phyloP scores from a whole-genome alignment of 2,113 vertebrate genomes.

The Plestiodon gilberti region DNA sequence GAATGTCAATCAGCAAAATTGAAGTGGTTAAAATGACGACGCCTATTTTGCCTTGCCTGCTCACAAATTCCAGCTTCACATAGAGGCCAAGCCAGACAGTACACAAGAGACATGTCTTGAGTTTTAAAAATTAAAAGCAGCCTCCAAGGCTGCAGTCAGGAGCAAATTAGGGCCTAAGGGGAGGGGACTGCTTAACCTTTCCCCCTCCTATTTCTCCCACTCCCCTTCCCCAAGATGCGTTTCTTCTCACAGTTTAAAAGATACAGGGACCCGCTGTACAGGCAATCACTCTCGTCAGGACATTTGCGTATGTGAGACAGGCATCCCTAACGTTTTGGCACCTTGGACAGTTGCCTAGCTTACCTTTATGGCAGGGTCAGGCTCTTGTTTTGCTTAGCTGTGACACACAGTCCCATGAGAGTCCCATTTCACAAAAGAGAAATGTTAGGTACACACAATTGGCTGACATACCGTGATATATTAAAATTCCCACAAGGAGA shows the following conservation, averaged over 20 bases:
- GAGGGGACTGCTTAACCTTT: not conserved
- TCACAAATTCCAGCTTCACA: not conserved
- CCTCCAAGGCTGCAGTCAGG: not conserved
- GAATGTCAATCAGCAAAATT: not conserved
- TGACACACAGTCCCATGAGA: too few species aligned
- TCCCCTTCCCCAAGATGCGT: not conserved
- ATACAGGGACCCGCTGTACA: not conserved
- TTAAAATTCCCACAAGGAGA: too few species aligned
- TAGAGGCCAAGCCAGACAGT: not conserved
- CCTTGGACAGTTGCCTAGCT: too few species aligned
- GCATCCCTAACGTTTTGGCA: not conserved
- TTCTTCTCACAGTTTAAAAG: not conserved
- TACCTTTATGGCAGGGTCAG: too few species aligned
- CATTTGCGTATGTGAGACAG: not conserved
- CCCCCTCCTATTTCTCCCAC: not conserved
- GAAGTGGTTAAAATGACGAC: not conserved
- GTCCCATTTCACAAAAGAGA: too few species aligned
- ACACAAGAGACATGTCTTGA: not conserved
- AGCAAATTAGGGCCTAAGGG: too few species aligned
- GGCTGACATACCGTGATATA: too few species aligned
- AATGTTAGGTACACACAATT: too few species aligned
- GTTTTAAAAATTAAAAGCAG: not conserved
- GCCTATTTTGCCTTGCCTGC: not conserved
- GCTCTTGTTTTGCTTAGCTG: too few species aligned
- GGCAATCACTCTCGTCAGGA: not conserved